Evolutionary conservation across 2,797 vertebrate species (phyloP).

Genomic region (Hippocampus kuda): DNA sequence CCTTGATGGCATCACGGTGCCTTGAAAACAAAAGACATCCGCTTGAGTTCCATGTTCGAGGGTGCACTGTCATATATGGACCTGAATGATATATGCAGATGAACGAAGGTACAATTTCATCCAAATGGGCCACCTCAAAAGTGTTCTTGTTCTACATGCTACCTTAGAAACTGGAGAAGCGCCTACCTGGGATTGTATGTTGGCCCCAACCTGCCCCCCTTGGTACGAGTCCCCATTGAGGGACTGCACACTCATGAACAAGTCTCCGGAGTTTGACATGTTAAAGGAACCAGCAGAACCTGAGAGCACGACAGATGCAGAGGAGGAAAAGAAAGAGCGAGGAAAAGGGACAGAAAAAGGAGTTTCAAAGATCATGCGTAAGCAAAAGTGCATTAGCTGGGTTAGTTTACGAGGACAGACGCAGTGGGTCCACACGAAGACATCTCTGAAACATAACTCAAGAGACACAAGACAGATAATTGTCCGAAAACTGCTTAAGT

Average conservation of each 20-base stretch:
- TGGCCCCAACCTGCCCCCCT: conserved; percentile 99
- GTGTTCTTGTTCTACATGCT: conserved; percentile 3
- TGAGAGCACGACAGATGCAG: conserved; percentile 74
- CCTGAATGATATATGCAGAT: not conserved
- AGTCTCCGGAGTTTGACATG: conserved; percentile 99
- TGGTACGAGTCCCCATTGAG: conserved; percentile 99
- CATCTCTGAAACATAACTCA: conserved; percentile 21
- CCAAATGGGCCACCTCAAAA: not conserved
- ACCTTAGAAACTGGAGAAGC: conserved; percentile 27
- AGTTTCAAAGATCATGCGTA: conserved; percentile 62
- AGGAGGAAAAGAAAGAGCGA: conserved; percentile 24
- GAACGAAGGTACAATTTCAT: not conserved
- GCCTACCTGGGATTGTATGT: conserved; percentile 99
- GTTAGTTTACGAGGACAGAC: conserved; percentile 47
- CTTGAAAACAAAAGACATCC: too few species aligned
- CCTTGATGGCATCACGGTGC: too few species aligned
- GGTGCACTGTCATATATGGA: too few species aligned
- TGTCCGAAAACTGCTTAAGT: conserved; percentile 46
- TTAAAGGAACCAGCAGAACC: conserved; percentile 99
- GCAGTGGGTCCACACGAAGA: conserved; percentile 17
- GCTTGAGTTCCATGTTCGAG: too few species aligned
- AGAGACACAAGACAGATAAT: conserved; percentile 42
- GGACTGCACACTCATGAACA: conserved; percentile 99
- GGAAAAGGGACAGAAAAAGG: conserved; percentile 29
- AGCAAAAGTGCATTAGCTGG: conserved; percentile 52